Conservation (phyloP, 2,888 invertebrate genomes). For the Portevinia maculata region DNA sequence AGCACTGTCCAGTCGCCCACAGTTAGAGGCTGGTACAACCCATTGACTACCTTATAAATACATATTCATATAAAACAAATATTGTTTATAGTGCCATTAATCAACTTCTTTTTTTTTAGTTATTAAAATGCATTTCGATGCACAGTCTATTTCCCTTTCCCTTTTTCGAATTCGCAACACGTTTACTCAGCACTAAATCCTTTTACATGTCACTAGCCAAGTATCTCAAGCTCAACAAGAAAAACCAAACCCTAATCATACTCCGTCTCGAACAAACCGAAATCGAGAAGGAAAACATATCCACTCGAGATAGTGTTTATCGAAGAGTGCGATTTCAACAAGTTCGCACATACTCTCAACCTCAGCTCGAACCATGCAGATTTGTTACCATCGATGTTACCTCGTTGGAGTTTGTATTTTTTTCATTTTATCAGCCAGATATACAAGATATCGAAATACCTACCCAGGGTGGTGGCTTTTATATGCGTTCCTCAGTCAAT, state of each 20-base stretch:
- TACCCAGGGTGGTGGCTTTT: slow-evolving; percentile 56
- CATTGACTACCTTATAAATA: slow-evolving; percentile 38
- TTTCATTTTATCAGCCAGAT: slow-evolving; percentile 11
- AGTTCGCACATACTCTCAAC: slow-evolving; percentile 43
- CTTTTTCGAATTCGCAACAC: not conserved
- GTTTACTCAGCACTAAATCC: slow-evolving; percentile 1
- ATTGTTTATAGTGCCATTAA: slow-evolving; percentile 50
- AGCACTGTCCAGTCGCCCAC: slow-evolving; percentile 21
- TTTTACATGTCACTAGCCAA: slow-evolving; percentile 16
- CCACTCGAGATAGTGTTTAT: slow-evolving; percentile 68
- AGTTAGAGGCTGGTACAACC: not conserved
- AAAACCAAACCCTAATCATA: slow-evolving; percentile 16
- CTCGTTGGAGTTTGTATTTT: slow-evolving; percentile 10
- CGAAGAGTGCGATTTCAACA: slow-evolving; percentile 67
- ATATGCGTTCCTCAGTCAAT: slow-evolving; percentile 63
- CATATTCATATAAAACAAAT: slow-evolving; percentile 45
- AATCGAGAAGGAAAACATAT: slow-evolving; percentile 58
- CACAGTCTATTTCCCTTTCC: not conserved
- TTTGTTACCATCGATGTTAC: not conserved
- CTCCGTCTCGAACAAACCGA: slow-evolving; percentile 8
- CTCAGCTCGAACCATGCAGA: not conserved
- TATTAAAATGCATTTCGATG: slow-evolving; percentile 49
- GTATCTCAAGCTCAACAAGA: slow-evolving; percentile 23
- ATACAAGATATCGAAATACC: slow-evolving; percentile 63
- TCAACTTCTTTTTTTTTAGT: slow-evolving; percentile 49